Evolutionary conservation across 2,888 invertebrate genomes (phyloP), one percentile per base, ranked within the genome.

Genomic region (Arrhopalites spinosus): DNA sequence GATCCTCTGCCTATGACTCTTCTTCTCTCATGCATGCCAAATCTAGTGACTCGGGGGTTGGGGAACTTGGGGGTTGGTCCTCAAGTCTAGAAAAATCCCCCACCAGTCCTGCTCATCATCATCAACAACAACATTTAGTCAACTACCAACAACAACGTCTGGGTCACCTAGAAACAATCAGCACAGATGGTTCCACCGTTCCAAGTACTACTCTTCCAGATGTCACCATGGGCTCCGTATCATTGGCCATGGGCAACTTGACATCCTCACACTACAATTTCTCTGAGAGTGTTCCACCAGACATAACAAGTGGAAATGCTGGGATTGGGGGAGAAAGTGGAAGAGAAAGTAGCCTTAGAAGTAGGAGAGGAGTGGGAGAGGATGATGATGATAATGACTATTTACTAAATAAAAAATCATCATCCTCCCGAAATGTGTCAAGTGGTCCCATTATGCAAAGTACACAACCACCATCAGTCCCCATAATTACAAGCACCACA

Each of bases 1-100:
- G 90, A 1, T 92, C 92, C 47, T 91, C 17, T 15, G 20, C n/a
- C n/a, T 25, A 59, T 23, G 20, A 30, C 56, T 13, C 91, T 11
- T 73, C 78, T 27, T 73, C 78, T 27, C 84, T 7, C 90, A 82
- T 82, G 78, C 79, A 78, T 81, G 91, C 92, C 0, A 94, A 93
- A 85, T 94, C 94, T 53, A 15, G 56, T 0, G 94, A 94, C 85
- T 94, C 94, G 0, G 94, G 94, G 0, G 86, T 94, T 70, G 93
- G 93, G 0, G 94, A 94, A 7, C 92, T 94, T 91, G 93, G 93
- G 74, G 82, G 81, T 84, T 93, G 93, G 3, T 92, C 93, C 90
- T 93, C 93, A 15, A 93, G 92, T 84, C 86, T 93, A 83, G 93
- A 94, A 85, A 93, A 93, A 86, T 93, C 93, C 45, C 93, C 93